Evolutionary conservation across 2,888 invertebrate genomes (phyloP), one percentile per base, ranked within the genome.

Genomic region (Cheilosia grossa): DNA sequence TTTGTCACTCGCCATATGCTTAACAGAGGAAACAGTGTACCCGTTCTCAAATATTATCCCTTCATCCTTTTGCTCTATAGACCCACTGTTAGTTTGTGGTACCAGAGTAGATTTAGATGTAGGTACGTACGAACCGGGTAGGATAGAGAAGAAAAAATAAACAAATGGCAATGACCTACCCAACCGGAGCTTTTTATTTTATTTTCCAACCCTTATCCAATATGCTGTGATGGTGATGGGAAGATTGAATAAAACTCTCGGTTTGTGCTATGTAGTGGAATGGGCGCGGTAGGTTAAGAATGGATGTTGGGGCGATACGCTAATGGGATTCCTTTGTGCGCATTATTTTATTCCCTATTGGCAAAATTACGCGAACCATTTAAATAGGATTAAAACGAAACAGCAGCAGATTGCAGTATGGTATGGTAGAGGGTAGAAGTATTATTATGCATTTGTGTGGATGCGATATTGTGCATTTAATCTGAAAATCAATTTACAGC

Each of bases 121-220:
- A 56, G 30, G 15, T 24, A 58, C n/a, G 6, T 27, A 56, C 42
- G 15, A 33, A 58, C n/a, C 17, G 15, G 44, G 42, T 10, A 51
- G 19, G 17, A 7, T 37, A 37, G 37, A 37, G 19, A n/a, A 19
- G 49, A 77, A 74, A 67, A 56, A 47, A 19, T 51, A 58, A 74
- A 56, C 63, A 64, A 81, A 81, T 72, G 85, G 81, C 85, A 85
- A 85, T 85, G 85, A 85, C 85, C 85, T 85, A 85, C 85, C 85
- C 81, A 81, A 85, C 61, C 49, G 13, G 56, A 85, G 85, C 81
- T 85, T 81, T 81, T 21, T 77, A 33, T 72, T 42, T 53, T 21
- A 9, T 24, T 42, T 37, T 53, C 27, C 81, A 72, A 53, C 75
- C 85, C 85, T 70, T 75, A 67, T 47, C 75, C 64, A 19, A 69